Conservation (phyloP, 1,140 invertebrate genomes). For the Parasteatoda tepidariorum region DNA sequence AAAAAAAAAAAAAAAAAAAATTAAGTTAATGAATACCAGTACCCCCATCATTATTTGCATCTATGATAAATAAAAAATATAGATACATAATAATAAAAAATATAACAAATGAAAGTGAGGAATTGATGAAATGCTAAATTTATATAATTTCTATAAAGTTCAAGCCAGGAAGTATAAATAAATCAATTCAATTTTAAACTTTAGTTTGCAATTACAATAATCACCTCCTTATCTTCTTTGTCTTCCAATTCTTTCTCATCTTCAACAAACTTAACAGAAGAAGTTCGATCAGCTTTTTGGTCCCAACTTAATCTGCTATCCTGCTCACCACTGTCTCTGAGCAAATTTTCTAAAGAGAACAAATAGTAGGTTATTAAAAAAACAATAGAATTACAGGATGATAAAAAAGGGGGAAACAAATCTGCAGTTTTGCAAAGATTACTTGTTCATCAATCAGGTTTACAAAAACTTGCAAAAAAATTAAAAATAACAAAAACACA, state of each 20-base stretch:
- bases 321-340: constrained; percentile 67
- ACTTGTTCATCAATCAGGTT: not conserved
- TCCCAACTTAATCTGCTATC: constrained; percentile 63
- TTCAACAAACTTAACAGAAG: constrained; percentile 87
- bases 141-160: too few relatives aligned
- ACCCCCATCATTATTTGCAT: too few relatives aligned
- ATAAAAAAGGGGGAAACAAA: not conserved
- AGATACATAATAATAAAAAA: too few relatives aligned
- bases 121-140: too few relatives aligned
- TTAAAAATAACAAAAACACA: too few relatives aligned
- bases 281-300: constrained; percentile 59
- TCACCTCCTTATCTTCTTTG: constrained; percentile 62
- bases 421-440: not conserved
- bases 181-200: too few relatives aligned
- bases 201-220: too few relatives aligned
- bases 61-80: too few relatives aligned
- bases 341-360: constrained; percentile 66
- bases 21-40: too few relatives aligned
- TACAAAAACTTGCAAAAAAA: not conserved
- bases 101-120: too few relatives aligned
- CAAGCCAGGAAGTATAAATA: too few relatives aligned
- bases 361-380: not conserved
- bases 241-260: constrained; percentile 63
- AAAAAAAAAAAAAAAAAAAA: too few relatives aligned
- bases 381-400: not conserved